Base-by-base conservation (phyloP, 2,888 invertebrate species). In the Heteromurus nitidus region DNA sequence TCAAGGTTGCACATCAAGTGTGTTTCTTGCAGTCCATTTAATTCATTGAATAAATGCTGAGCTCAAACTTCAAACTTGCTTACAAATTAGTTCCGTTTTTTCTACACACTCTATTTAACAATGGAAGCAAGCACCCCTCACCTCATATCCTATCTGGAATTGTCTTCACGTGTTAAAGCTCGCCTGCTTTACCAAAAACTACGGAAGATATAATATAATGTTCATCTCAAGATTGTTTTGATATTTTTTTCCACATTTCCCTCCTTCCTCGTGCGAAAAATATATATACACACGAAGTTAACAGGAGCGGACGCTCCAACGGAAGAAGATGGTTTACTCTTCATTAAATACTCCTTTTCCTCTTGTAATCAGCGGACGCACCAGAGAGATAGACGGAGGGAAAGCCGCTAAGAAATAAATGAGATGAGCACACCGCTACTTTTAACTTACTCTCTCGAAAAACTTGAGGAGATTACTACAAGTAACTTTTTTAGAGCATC, bases 101-200 rank as follows among this genome's bases (percentile, higher is more conserved):
- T 13, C 36, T 13, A 36, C 13, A 36, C 36, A 36, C 5, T 18
- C 62, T 31, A 31, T 31, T 62, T 62, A 62, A 62, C n/a, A n/a
- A 62, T 18, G 9, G 18, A 62, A 62, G 31, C 44, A 44, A 64
- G 36, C 20, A 31, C 5, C 7, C 22, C 65, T 65, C n/a, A 9
- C 11, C 31, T 31, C 64, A n/a, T 30, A 62, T 62, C 58, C 67
- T 67, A 75, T 58, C 75, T 75, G 75, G 75, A 75, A 18, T 67
- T 67, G 67, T 65, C 75, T 75, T 67, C 74, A 74, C 74, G 74
- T 74, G 74, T 74, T 65, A 55, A n/a, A 18, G n/a, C n/a, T n/a
- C n/a, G n/a, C n/a, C n/a, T n/a, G n/a, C n/a, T n/a, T n/a, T n/a
- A n/a, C n/a, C n/a, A n/a, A n/a, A n/a, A n/a, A n/a, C n/a, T n/a